Evolutionary conservation across 2,888 invertebrate species (phyloP), one percentile per base, ranked within the genome.

Genomic region (Spilosoma lubricipeda): DNA sequence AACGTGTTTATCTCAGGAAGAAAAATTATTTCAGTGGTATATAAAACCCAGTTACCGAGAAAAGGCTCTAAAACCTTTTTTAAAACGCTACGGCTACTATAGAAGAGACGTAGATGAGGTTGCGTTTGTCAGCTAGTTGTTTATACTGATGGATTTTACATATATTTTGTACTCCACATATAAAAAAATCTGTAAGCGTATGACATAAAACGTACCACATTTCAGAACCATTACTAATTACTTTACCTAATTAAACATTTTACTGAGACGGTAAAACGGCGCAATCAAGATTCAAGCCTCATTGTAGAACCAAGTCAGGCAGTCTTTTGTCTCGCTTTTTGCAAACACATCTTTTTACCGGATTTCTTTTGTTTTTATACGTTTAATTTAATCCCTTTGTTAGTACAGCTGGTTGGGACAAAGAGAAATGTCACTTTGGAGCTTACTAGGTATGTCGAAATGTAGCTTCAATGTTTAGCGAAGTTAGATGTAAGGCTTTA

Each of bases 301-400:
- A 83, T 79, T 79, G 76, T 78, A 77, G 73, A 80, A 79, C 66
- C 79, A 78, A 73, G 75, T 79, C 76, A 72, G 75, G 70, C 70
- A 56, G 59, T 74, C 71, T 76, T 82, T 86, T 84, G 80, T 79
- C 77, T 75, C 72, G 71, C 70, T 70, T 85, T 85, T 80, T 73
- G 74, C 72, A 72, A 78, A 82, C 78, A 84, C 78, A 78, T 83
- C 85, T 87, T 88, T 87, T 87, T 81, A 77, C 71, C 63, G 70
- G 70, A 88, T 80, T 84, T 73, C 81, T 84, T 84, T 86, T 85
- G 81, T 84, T 86, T 85, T 81, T 86, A 72, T 90, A 87, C 87
- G 86, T 90, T 90, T 92, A 92, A 93, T 91, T 92, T 91, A 92
- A 92, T 92, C 90, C 89, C 87, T 88, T 90, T 92, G 91, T 91